These are phyloP conservation scores for Tortricodes alternella DNA, from an alignment of 2,888 invertebrate genomes.

Conservation along the genomic window DNA sequence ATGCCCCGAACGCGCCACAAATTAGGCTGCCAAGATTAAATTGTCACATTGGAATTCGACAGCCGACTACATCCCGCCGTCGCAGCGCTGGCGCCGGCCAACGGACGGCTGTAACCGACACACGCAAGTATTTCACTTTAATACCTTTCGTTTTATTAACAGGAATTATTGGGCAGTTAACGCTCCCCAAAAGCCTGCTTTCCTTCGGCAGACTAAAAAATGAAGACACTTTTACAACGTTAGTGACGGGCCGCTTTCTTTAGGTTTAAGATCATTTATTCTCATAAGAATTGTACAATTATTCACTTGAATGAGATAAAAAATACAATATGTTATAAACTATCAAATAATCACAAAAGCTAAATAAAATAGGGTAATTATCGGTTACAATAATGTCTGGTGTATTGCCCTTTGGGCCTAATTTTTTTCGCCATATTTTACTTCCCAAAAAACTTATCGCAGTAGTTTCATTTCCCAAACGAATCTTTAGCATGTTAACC, in stretches of 20 bases:
- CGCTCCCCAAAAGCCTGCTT: neutral
- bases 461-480: too few species aligned
- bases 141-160: constrained; percentile 8
- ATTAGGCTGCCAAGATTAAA: constrained; percentile 64
- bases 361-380: too few species aligned
- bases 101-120: constrained; percentile 13
- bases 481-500: too few species aligned
- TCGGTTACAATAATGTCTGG: too few species aligned
- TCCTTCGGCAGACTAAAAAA: constrained; percentile 14
- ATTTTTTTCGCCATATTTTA: too few species aligned
- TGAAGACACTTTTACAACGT: constrained; percentile 2
- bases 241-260: neutral
- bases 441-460: too few species aligned
- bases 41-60: constrained; percentile 58
- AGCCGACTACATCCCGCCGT: constrained; percentile 27
- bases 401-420: too few species aligned
- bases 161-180: constrained; percentile 12
- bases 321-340: too few species aligned
- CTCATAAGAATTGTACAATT: too few species aligned
- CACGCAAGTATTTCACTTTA: constrained; percentile 16
- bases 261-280: too few species aligned
- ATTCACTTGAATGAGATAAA: too few species aligned
- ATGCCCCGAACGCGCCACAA: constrained; percentile 58
- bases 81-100: constrained; percentile 20
- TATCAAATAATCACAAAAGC: too few species aligned